Conservation (phyloP, 2,113 vertebrate genomes). For the Mustela lutreola region DNA sequence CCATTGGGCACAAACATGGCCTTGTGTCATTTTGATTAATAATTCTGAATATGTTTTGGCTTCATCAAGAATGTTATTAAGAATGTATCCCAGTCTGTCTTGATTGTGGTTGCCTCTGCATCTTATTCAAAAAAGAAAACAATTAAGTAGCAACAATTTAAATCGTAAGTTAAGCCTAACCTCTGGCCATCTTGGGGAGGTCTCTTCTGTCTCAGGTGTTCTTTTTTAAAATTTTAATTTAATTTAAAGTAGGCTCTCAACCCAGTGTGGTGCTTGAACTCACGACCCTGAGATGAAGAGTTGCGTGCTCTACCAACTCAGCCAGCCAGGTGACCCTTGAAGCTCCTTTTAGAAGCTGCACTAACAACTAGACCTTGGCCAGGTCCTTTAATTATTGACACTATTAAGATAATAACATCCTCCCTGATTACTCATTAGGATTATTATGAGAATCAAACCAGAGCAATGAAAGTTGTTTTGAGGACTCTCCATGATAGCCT, state of each 20-base stretch:
- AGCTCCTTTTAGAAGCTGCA: not conserved
- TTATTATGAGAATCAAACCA: not conserved
- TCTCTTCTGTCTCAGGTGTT: not conserved
- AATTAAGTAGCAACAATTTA: not conserved
- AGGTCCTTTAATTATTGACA: conserved; percentile 8
- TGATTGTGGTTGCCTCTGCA: not conserved
- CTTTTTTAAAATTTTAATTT: not conserved
- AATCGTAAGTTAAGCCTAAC: not conserved
- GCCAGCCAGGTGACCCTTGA: not conserved
- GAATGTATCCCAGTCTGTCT: not conserved
- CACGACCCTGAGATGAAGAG: not conserved
- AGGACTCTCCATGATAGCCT: not conserved
- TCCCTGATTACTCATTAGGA: not conserved
- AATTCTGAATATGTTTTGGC: not conserved
- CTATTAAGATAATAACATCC: not conserved
- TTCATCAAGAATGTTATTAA: not conserved
- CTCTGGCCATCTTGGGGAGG: not conserved
- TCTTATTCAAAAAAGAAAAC: conserved; percentile 14
- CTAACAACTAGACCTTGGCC: not conserved
- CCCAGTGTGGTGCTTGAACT: not conserved
- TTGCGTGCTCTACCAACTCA: not conserved
- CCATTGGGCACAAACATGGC: not conserved
- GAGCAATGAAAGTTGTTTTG: not conserved
- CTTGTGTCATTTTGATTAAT: not conserved
- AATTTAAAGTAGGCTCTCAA: not conserved